Conservation (phyloP, 2,113 vertebrate genomes). For the Neopipo cinnamomea region DNA sequence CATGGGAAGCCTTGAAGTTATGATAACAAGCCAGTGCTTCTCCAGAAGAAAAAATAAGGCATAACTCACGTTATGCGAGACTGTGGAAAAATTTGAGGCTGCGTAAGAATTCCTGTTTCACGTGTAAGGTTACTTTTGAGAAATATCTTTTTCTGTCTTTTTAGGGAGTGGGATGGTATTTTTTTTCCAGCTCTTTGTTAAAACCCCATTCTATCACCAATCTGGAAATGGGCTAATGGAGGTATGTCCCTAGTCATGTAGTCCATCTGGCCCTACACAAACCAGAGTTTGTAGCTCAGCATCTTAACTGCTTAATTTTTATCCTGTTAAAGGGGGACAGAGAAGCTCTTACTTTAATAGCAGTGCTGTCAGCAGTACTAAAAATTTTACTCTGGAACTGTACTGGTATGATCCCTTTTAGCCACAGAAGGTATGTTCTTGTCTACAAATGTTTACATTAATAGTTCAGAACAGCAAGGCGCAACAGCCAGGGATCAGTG, state of each 20-base stretch:
- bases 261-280: fast-evolving
- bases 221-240: neutral
- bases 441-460: neutral
- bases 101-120: neutral
- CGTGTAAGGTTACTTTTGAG: neutral
- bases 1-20: neutral
- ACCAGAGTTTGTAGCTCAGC: neutral
- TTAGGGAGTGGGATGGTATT: neutral
- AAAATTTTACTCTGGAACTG: neutral
- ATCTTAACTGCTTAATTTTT: neutral
- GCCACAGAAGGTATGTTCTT: neutral
- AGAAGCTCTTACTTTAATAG: neutral
- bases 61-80: neutral
- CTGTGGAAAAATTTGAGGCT: neutral
- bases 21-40: neutral
- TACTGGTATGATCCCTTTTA: neutral
- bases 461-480: neutral
- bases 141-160: neutral
- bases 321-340: neutral
- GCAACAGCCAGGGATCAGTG: neutral
- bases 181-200: neutral
- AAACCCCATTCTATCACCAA: neutral
- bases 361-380: neutral
- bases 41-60: neutral
- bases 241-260: neutral